Percentiles rank a stretch among this genome's conserved stretches.
Evolutionary conservation across 2,888 invertebrate species (phyloP).

Genomic region (Acanthopleura granulata): DNA sequence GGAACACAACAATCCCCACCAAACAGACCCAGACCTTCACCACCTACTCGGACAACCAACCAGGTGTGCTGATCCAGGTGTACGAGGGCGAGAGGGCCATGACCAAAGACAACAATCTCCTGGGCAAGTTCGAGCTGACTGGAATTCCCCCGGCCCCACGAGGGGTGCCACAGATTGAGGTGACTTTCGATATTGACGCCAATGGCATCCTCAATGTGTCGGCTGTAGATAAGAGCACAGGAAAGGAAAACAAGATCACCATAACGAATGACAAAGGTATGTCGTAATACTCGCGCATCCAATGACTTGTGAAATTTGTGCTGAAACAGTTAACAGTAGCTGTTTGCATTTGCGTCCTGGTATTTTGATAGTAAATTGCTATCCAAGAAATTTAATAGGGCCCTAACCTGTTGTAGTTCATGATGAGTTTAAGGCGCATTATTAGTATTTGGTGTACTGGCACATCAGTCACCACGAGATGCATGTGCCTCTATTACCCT

Average conservation of each 20-base stretch:
- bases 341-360: no score
- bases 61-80: conserved; percentile 74
- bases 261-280: conserved; percentile 82
- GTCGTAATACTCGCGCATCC: no score
- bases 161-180: conserved; percentile 84
- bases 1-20: conserved; percentile 97
- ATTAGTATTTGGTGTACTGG: no score
- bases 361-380: no score
- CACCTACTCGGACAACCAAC: conserved; percentile 98
- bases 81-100: conserved; percentile 70
- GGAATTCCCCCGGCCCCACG: conserved; percentile 95
- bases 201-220: conserved; percentile 96
- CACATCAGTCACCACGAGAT: no score
- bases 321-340: no score
- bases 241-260: conserved; percentile 72
- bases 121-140: conserved; percentile 96
- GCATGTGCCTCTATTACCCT: no score
- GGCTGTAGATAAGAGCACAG: conserved; percentile 84
- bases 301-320: no score
- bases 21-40: conserved; percentile 97
- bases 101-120: conserved; percentile 76
- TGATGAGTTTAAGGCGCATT: no score
- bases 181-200: conserved; percentile 75
- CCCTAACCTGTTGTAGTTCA: no score
- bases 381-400: no score